Evolutionary conservation across 2,797 vertebrate species (phyloP), one percentile per base, ranked within the genome.

Genomic region (Chelon auratus): DNA sequence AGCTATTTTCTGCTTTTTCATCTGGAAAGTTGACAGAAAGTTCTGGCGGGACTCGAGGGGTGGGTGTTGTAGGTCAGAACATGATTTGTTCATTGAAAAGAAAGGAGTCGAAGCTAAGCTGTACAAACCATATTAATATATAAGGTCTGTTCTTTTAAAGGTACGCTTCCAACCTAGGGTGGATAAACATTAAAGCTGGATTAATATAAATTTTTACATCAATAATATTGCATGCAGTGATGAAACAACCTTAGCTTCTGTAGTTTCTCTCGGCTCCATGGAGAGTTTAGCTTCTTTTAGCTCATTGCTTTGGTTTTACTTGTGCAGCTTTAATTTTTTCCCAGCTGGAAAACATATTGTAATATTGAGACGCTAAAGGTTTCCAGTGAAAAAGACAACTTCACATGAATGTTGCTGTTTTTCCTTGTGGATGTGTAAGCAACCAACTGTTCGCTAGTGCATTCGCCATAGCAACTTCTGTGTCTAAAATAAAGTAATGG

Each of bases 21-120:
- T 17, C 66, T 73, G 53, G 68, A 82, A 75, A 68, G 57, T 20
- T 17, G 47, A 57, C 45, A 62, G 51, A 71, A 43, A n/a, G 71
- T 43, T 78, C 64, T 70, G 68, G 13, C n/a, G 61, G 36, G 76
- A 75, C 20, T 57, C n/a, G 4, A 47, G 3, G 14, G 18, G 0
- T 47, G 39, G 24, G 17, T 17, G 18, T 54, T 58, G 45, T 71
- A 67, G 73, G 70, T 57, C 13, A 51, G 4, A 55, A 18, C 45
- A 42, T 62, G 47, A 75, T 57, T 39, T 9, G 18, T 37, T 59
- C 53, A 55, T 20, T 68, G n/a, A 81, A 42, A 62, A 71, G 17
- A 50, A 36, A 65, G 6, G 3, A 24, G 40, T 42, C 43, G 8
- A 17, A 33, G 26, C 5, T 4, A 55, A 55, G 12, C n/a, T 6